These are phyloP conservation scores for Sinella curviseta DNA, from an alignment of 1,140 invertebrate genomes.

Conservation along the genomic window DNA sequence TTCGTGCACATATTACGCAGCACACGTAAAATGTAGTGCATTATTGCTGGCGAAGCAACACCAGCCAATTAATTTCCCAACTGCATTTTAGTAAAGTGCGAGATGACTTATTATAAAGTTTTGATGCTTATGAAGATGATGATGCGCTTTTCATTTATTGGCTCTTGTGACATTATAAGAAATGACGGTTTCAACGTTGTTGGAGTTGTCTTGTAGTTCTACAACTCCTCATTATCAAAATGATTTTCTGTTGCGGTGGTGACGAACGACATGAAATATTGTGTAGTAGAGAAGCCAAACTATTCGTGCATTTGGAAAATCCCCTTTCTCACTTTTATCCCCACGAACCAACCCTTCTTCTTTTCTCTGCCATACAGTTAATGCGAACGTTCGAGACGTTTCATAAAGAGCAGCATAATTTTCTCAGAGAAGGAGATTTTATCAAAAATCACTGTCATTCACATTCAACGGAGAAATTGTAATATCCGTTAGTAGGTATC, in stretches of 20 bases:
- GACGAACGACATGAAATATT: not conserved
- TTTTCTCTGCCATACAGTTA: not conserved
- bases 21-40: too few species aligned
- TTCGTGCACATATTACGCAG: too few species aligned
- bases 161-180: not conserved
- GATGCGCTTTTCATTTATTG: not conserved
- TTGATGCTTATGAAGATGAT: not conserved
- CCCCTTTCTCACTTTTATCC: too few species aligned
- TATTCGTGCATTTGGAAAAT: too few species aligned
- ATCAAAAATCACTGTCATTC: not conserved
- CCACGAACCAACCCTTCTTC: too few species aligned
- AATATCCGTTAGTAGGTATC: not conserved
- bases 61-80: not conserved
- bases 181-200: too few species aligned
- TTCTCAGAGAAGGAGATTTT: not conserved
- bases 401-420: not conserved
- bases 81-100: not conserved
- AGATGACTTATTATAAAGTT: not conserved
- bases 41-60: not conserved
- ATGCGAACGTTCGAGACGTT: not conserved
- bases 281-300: too few species aligned
- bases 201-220: too few species aligned
- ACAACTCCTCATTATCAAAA: not conserved
- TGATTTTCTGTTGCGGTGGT: not conserved
- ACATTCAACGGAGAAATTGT: not conserved